Percentiles rank a stretch among this genome's conserved stretches.
These are phyloP conservation scores for Procambarus clarkii DNA, from an alignment of 1,140 invertebrate species.

Conservation along the genomic window DNA sequence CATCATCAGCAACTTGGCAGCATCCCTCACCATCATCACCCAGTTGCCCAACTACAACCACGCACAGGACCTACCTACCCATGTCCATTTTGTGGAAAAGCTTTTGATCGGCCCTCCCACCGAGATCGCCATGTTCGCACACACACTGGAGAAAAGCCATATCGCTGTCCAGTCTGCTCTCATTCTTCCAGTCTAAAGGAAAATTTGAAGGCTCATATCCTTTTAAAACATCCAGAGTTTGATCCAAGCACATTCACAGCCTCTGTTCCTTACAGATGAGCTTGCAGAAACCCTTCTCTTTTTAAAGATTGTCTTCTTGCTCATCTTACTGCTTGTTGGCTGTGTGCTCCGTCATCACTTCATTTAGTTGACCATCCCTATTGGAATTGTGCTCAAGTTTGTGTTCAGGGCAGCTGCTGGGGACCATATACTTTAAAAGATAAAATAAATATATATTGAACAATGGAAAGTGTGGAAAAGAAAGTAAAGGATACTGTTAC, in stretches of 20 bases:
- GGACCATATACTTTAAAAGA: background rate
- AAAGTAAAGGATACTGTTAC: background rate
- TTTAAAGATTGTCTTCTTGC: background rate
- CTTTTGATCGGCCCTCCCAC: constrained; percentile 59
- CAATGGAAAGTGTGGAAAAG: background rate
- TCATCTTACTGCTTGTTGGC: background rate
- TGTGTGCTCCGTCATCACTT: background rate
- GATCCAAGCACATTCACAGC: constrained; percentile 10
- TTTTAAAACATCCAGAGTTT: constrained; percentile 53
- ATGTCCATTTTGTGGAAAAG: constrained; percentile 57
- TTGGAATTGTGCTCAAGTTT: constrained; percentile 5
- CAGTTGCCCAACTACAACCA: background rate
- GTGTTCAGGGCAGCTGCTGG: constrained; percentile 1
- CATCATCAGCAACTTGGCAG: constrained; percentile 13
- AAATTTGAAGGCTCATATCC: constrained; percentile 56
- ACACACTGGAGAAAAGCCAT: constrained; percentile 61
- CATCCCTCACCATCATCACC: background rate
- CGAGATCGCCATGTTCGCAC: constrained; percentile 57
- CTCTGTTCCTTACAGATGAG: constrained; percentile 51
- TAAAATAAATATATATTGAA: background rate
- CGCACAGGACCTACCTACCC: constrained; percentile 38
- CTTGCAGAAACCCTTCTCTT: background rate
- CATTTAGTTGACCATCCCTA: background rate
- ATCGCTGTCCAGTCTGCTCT: constrained; percentile 47
- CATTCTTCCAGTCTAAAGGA: constrained; percentile 63